Percentiles rank a stretch among this genome's conserved stretches.
phyloP scores from a whole-genome alignment of 2,113 vertebrate species.

The Phylloscopus trochilus region DNA sequence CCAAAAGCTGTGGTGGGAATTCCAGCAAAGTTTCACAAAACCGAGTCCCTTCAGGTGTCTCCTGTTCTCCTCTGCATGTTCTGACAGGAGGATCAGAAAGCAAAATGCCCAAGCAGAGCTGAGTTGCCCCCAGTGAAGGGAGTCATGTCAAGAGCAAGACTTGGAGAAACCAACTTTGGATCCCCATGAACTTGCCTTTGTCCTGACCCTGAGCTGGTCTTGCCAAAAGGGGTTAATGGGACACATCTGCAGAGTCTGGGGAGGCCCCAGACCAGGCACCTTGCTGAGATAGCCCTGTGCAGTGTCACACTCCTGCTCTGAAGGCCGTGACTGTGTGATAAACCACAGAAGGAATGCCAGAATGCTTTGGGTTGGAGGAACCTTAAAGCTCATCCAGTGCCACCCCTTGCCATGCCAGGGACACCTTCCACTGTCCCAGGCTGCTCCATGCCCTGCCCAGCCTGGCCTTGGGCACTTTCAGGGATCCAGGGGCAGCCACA shows the following conservation, averaged over 20 bases:
- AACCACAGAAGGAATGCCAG: neutral
- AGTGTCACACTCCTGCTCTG: neutral
- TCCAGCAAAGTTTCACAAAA: neutral
- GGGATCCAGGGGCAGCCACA: neutral
- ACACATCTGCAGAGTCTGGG: rapidly evolving
- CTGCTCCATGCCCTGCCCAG: rapidly evolving
- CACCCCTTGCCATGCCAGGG: neutral
- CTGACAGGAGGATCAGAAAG: neutral
- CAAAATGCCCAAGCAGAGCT: neutral
- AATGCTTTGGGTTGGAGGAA: neutral
- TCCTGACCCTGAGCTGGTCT: neutral
- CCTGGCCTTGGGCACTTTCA: neutral
- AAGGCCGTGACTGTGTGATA: neutral
- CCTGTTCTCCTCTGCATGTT: neutral
- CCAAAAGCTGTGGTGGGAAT: neutral
- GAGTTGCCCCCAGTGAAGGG: neutral
- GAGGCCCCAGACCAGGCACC: neutral
- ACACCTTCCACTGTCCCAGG: neutral
- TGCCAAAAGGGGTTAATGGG: neutral
- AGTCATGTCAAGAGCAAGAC: neutral
- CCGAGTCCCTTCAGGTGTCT: neutral
- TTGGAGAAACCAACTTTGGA: neutral
- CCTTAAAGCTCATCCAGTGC: rapidly evolving
- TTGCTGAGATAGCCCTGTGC: neutral
- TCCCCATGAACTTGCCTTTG: neutral